Conservation (phyloP, 2,797 vertebrate genomes). For the Enoplosus armatus region DNA sequence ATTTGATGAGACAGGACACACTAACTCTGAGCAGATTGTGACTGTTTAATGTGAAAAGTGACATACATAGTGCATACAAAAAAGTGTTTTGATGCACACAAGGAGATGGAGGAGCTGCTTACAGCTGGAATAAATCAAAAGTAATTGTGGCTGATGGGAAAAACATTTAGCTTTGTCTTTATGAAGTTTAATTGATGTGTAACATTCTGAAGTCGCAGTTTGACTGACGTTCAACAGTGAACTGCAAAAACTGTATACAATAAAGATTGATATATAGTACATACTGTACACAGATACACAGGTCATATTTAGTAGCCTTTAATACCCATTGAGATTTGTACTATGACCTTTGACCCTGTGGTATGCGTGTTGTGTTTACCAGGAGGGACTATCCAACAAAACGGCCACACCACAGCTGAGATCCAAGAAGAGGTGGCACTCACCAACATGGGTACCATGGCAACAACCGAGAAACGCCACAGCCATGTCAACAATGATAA, state of each 20-base stretch:
- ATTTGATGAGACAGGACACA: background rate
- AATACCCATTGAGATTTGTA: background rate
- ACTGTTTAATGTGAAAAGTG: background rate
- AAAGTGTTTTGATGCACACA: background rate
- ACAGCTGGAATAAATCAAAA: background rate
- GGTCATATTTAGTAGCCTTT: background rate
- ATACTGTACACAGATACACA: background rate
- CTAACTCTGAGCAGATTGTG: background rate
- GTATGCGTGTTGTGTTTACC: conserved; percentile 36
- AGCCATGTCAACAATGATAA: conserved; percentile 89
- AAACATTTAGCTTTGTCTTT: background rate
- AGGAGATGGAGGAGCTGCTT: background rate
- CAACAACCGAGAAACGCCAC: conserved; percentile 90
- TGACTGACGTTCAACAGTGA: background rate
- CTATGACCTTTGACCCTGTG: conserved; percentile 24
- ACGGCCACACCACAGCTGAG: conserved; percentile 93
- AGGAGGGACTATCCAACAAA: conserved; percentile 92
- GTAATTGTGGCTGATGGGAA: background rate
- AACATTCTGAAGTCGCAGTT: background rate
- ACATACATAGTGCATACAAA: background rate
- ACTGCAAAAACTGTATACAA: background rate
- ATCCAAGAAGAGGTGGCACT: conserved; percentile 96
- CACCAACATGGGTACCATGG: conserved; percentile 88
- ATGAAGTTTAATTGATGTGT: background rate
- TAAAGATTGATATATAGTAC: background rate